Conservation (phyloP, 92 coral and sea anemone species). For the Zoanthus sansibaricus region DNA sequence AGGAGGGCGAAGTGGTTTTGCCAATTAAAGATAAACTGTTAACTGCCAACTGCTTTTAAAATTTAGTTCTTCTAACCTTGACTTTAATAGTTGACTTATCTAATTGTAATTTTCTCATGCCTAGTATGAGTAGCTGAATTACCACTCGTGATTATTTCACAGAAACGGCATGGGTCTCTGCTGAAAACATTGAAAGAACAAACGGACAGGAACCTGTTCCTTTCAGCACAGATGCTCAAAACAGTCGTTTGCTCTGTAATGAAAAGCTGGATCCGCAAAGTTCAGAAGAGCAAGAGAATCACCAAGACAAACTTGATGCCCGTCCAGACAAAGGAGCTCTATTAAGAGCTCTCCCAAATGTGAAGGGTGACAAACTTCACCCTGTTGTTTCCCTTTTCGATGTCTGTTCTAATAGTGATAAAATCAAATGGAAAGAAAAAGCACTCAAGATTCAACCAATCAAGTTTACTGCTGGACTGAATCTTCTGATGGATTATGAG, state of each 20-base stretch:
- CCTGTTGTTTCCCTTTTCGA: conserved; percentile 16
- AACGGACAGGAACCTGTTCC: background rate
- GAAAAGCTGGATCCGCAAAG: conserved; percentile 49
- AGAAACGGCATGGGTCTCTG: background rate
- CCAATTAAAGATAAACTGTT: background rate
- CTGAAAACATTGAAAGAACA: background rate
- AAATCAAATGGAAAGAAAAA: conserved; percentile 9
- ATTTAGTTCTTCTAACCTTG: background rate
- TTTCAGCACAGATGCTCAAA: background rate
- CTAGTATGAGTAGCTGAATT: too few relatives aligned
- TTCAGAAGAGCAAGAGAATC: conserved; percentile 32
- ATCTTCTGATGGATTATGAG: conserved; percentile 82
- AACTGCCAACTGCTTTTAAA: background rate
- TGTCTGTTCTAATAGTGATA: background rate
- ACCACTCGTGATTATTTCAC: background rate
- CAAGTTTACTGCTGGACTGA: conserved; percentile 72
- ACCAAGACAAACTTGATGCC: background rate
- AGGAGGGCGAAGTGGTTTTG: too few relatives aligned
- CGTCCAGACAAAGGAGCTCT: background rate
- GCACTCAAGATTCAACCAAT: conserved; percentile 14
- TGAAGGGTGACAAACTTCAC: background rate
- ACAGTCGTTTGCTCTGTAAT: conserved; percentile 58
- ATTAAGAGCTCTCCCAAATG: background rate
- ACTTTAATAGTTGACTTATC: too few relatives aligned
- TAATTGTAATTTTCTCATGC: too few relatives aligned